These are phyloP conservation scores for Huso huso DNA, from an alignment of 2,797 vertebrate genomes.

Conservation along the genomic window DNA sequence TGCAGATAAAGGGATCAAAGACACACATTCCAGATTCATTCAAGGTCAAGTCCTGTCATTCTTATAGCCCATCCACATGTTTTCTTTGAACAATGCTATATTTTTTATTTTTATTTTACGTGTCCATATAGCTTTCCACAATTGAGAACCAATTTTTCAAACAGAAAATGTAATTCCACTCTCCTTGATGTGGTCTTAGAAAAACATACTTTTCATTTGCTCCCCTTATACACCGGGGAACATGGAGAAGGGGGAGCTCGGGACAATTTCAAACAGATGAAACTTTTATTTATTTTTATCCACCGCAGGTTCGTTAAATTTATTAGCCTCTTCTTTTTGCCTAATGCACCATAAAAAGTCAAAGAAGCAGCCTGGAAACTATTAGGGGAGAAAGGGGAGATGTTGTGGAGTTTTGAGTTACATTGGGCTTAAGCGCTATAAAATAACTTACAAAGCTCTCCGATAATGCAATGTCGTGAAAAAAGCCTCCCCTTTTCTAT, in stretches of 20 bases:
- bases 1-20: too few relatives aligned
- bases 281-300: neutral
- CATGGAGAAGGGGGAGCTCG: neutral
- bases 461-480: constrained; percentile 44
- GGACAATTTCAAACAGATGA: constrained; percentile 8
- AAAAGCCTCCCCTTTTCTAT: constrained; percentile 11
- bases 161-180: constrained; percentile 7
- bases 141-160: neutral
- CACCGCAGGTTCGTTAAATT: constrained; percentile 27
- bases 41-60: too few relatives aligned
- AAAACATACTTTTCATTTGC: neutral
- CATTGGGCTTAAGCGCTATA: constrained; percentile 34
- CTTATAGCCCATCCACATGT: too few relatives aligned
- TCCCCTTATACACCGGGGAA: neutral
- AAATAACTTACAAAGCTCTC: constrained; percentile 49
- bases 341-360: constrained; percentile 41
- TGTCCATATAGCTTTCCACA: constrained; percentile 2
- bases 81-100: too few relatives aligned
- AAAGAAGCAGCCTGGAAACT: constrained; percentile 40
- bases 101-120: neutral
- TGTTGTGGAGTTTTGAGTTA: constrained; percentile 44
- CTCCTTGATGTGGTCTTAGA: constrained; percentile 9
- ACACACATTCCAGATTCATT: too few relatives aligned
- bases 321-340: constrained; percentile 40
- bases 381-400: constrained; percentile 32